A percentile compares a stretch with the other conserved stretches of the same genome.
Conservation (phyloP, 1,140 invertebrate species). For the Leptopilina boulardi region DNA sequence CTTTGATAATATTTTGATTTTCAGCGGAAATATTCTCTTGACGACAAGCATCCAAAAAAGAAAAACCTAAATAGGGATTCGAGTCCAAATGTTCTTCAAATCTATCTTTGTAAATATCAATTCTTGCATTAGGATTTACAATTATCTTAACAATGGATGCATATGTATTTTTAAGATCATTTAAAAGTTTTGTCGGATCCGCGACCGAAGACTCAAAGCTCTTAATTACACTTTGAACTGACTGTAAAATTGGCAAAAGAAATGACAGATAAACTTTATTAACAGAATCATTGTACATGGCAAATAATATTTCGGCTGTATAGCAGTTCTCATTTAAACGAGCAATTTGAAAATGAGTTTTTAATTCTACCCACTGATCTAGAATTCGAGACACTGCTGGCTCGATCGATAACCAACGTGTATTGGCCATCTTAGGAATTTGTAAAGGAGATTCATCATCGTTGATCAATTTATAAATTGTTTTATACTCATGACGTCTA, state of each 20-base stretch:
- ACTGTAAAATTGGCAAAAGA: not conserved
- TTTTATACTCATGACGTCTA: constrained; percentile 46
- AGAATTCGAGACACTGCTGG: constrained; percentile 28
- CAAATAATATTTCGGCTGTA: too few relatives aligned
- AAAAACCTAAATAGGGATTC: not conserved
- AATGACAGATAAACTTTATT: too few relatives aligned
- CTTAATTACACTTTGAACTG: constrained; percentile 27
- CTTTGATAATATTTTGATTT: too few relatives aligned
- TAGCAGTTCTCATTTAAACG: not conserved
- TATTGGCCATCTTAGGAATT: not conserved
- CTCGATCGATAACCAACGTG: constrained; percentile 33
- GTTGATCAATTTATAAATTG: constrained; percentile 47
- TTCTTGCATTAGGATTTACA: constrained; percentile 3
- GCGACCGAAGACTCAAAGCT: constrained; percentile 19
- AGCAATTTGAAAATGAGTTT: too few relatives aligned
- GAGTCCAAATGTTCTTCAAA: not conserved
- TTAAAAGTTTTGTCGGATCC: constrained; percentile 24
- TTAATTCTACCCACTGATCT: constrained; percentile 33
- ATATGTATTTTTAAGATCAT: not conserved
- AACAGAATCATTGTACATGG: too few relatives aligned
- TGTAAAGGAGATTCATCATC: not conserved
- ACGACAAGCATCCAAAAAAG: not conserved
- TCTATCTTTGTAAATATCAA: not conserved
- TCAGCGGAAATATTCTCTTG: too few relatives aligned
- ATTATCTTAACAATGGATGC: not conserved